Evolutionary conservation across 2,797 vertebrate genomes (phyloP).

Genomic region (Vespertilio murinus): DNA sequence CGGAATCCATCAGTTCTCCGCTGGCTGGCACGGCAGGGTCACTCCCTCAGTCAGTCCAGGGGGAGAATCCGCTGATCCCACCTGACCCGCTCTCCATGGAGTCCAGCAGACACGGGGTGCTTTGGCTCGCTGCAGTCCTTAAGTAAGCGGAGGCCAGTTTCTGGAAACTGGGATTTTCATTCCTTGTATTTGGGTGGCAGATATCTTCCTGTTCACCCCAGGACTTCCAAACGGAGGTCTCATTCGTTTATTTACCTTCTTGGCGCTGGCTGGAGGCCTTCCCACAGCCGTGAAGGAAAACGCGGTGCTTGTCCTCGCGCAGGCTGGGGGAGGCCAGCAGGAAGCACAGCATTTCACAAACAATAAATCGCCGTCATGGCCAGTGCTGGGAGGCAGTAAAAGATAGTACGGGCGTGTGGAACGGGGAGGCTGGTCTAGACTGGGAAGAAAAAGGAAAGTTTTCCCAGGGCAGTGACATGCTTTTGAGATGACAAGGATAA

Average conservation of each 20-base stretch:
- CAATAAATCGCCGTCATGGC: not conserved
- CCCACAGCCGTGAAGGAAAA: not conserved
- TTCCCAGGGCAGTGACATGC: not conserved
- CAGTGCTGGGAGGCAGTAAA: not conserved
- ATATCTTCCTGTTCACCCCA: not conserved
- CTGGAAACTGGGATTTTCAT: not conserved
- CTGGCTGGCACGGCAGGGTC: not conserved
- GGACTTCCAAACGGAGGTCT: not conserved
- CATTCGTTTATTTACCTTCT: not conserved
- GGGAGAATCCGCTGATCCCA: not conserved
- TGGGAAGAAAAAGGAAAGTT: not conserved
- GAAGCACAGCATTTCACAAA: not conserved
- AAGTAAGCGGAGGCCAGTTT: slow-evolving; percentile 9
- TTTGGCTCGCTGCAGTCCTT: not conserved
- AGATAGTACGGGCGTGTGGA: not conserved
- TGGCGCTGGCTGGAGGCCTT: not conserved
- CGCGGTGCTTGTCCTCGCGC: not conserved
- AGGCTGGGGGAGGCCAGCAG: not conserved
- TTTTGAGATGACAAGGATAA: slow-evolving; percentile 53
- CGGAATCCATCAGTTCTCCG: not conserved
- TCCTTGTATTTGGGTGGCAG: not conserved
- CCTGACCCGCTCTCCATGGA: not conserved
- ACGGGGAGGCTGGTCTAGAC: not conserved
- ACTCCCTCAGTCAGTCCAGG: not conserved
- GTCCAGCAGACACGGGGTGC: not conserved